Evolutionary conservation across 1,140 invertebrate species (phyloP), one percentile per base, ranked within the genome.

Genomic region (Drosophila parabipectinata): DNA sequence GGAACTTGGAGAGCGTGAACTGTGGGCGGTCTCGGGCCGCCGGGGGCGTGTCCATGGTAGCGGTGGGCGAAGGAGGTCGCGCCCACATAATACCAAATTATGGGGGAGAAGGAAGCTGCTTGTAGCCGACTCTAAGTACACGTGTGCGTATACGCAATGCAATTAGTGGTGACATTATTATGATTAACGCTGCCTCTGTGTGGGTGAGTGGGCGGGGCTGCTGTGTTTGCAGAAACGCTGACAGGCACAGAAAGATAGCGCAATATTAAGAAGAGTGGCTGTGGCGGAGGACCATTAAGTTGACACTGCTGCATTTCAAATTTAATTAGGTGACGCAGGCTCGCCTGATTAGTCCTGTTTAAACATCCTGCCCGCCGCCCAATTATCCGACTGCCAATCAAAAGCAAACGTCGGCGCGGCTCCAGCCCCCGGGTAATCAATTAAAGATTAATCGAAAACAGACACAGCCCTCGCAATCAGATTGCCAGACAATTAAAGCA

Each of bases 111-210:
- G 32, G 62, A 50, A 30, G 54, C 50, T 15, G 75, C 50, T 60
- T 51, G 62, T 69, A 56, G 59, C 63, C 59, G 54, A 73, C 55
- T 77, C 63, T 50, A 39, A 61, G 74, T 82, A 87, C 74, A 85
- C 82, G 82, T 81, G 82, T 87, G 77, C 82, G 82, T 87, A 72
- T 87, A 85, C 82, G 78, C 82, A 85, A 76, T 82, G 82, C 82
- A 85, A 85, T 85, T 87, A 85, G 78, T 78, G 82, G 78, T 63
- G 78, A 87, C 82, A 87, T 81, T 85, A 87, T 85, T 81, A 85
- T 85, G 82, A 85, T 81, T 87, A 85, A 85, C 74, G 82, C 60
- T 54, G 54, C 56, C 59, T 41, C 54, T 60, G 54, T 68, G 53
- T 77, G 28, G 6, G 52, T 21, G 32, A 41, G 64, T 61, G 59